Conservation (phyloP, 1,140 invertebrate genomes). For the Campoletis sonorensis region DNA sequence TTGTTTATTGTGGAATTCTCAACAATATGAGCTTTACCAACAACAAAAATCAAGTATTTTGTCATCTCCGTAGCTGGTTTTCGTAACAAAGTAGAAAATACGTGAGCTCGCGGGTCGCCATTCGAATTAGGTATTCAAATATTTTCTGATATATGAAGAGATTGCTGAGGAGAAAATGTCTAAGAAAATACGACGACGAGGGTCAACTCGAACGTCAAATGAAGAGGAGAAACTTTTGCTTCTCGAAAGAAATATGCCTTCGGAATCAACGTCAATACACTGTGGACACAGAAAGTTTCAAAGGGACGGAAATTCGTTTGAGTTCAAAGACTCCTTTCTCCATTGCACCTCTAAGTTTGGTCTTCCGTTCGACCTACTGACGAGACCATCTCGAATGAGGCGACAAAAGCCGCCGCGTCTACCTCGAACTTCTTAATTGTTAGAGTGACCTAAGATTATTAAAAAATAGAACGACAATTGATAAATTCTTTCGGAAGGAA, state of each 20-base stretch:
- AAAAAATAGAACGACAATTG: neutral
- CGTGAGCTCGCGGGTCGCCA: too few relatives aligned
- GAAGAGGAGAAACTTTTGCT: slow-evolving; percentile 16
- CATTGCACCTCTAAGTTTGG: neutral
- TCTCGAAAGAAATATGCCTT: neutral
- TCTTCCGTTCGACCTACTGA: neutral
- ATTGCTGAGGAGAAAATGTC: neutral
- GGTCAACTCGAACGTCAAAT: neutral
- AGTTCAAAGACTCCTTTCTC: neutral
- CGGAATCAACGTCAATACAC: neutral
- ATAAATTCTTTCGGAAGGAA: neutral
- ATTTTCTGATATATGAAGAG: neutral
- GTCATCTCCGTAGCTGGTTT: too few relatives aligned
- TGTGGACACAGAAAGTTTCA: neutral
- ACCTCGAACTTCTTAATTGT: neutral
- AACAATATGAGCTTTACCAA: too few relatives aligned
- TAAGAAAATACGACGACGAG: slow-evolving; percentile 44
- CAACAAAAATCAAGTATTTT: too few relatives aligned
- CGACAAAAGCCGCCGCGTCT: neutral
- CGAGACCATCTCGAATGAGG: neutral
- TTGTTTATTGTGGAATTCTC: too few relatives aligned
- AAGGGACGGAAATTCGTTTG: neutral
- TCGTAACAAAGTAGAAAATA: too few relatives aligned
- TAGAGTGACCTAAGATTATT: neutral
- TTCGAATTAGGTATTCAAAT: neutral